Percentiles rank a stretch among this genome's conserved stretches.
These are phyloP conservation scores for Momotus momota DNA, from an alignment of 2,797 vertebrate genomes.

Conservation along the genomic window DNA sequence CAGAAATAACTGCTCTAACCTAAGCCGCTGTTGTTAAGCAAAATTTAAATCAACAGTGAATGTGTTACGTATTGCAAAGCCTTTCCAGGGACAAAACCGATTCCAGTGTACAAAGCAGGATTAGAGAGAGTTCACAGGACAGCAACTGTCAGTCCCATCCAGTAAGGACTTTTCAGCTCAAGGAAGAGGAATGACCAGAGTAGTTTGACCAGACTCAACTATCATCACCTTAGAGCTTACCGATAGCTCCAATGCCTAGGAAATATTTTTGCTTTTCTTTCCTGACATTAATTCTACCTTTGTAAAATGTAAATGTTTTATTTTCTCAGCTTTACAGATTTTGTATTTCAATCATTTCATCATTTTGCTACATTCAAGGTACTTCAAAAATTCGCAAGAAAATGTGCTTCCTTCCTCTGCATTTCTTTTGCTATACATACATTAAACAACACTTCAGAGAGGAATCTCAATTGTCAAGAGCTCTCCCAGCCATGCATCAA, in stretches of 20 bases:
- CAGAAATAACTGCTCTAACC: background rate
- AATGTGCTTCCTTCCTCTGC: background rate
- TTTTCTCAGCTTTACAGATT: background rate
- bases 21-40: background rate
- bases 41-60: background rate
- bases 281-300: background rate
- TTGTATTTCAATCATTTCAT: background rate
- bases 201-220: background rate
- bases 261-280: background rate
- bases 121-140: background rate
- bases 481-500: slow-evolving; percentile 15
- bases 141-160: accelerated
- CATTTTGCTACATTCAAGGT: background rate
- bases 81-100: background rate
- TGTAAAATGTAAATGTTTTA: background rate
- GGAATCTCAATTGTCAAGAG: slow-evolving; percentile 21
- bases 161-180: background rate
- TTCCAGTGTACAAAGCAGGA: background rate
- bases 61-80: background rate
- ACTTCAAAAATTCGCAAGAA: background rate
- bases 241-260: background rate
- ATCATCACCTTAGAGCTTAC: background rate
- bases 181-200: background rate
- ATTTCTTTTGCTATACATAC: background rate
- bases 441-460: slow-evolving; percentile 33